Conservation (phyloP, 2,113 vertebrate species). For the Bambusicola thoracicus region DNA sequence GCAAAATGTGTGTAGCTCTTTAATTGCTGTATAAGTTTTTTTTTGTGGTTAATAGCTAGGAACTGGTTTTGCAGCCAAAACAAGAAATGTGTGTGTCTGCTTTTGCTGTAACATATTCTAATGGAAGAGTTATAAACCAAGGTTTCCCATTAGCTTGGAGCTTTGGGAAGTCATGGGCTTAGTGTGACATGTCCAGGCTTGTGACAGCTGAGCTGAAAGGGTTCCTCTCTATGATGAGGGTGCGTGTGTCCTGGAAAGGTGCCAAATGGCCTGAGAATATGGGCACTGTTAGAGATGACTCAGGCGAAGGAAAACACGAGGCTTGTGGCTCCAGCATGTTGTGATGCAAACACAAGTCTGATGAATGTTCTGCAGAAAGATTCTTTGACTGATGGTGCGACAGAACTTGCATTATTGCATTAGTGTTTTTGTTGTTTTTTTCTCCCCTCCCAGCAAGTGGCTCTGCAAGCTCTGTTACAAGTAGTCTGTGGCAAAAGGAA, state of each 20-base stretch:
- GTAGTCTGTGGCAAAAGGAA: not conserved
- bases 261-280: slow-evolving; percentile 19
- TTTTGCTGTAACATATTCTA: not conserved
- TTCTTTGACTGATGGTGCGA: not conserved
- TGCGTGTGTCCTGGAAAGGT: not conserved
- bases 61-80: not conserved
- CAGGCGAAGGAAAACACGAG: not conserved
- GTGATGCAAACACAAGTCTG: slow-evolving; percentile 17
- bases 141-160: not conserved
- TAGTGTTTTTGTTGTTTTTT: not conserved
- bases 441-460: not conserved
- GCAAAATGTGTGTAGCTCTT: not conserved
- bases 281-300: slow-evolving; percentile 42
- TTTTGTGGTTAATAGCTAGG: not conserved
- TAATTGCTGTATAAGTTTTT: not conserved
- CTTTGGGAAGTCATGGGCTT: slow-evolving; percentile 1
- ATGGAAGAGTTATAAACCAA: not conserved
- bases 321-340: slow-evolving; percentile 7
- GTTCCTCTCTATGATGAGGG: not conserved
- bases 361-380: not conserved
- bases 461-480: not conserved
- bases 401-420: not conserved
- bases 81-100: not conserved
- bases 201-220: slow-evolving; percentile 21
- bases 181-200: not conserved